These are phyloP conservation scores for Carassius gibelio DNA, from an alignment of 2,113 vertebrate genomes.

Conservation along the genomic window DNA sequence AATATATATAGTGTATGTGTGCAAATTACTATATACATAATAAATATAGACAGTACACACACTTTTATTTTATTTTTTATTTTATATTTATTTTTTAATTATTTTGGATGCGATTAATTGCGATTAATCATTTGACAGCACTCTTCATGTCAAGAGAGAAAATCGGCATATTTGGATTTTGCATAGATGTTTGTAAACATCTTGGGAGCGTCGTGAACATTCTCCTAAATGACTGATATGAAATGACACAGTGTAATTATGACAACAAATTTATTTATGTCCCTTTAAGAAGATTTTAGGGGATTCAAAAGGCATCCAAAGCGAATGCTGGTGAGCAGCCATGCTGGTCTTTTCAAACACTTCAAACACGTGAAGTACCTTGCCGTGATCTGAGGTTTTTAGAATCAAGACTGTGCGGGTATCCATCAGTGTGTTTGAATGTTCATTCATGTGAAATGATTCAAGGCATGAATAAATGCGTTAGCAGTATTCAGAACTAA, in stretches of 20 bases:
- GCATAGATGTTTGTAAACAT: background rate
- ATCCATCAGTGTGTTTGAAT: background rate
- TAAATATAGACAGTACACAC: no score
- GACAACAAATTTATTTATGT: background rate
- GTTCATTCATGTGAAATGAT: background rate
- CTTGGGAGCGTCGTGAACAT: background rate
- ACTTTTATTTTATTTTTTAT: no score
- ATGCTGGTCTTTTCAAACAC: slow-evolving; percentile 1
- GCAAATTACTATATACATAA: no score
- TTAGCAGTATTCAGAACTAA: background rate
- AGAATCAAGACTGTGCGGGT: background rate
- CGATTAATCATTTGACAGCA: no score
- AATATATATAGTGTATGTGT: no score
- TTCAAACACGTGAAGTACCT: background rate
- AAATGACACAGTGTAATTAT: background rate
- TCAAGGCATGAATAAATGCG: slow-evolving; percentile 27
- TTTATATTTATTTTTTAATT: no score
- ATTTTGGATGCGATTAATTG: no score
- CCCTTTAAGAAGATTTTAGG: background rate
- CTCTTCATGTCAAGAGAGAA: background rate
- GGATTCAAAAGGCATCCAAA: background rate
- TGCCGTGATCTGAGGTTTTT: background rate
- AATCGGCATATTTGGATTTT: background rate
- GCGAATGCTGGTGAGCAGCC: background rate
- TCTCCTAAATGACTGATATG: background rate